phyloP scores from a whole-genome alignment of 2,113 vertebrate genomes.

The Hirundichthys speculiger region DNA sequence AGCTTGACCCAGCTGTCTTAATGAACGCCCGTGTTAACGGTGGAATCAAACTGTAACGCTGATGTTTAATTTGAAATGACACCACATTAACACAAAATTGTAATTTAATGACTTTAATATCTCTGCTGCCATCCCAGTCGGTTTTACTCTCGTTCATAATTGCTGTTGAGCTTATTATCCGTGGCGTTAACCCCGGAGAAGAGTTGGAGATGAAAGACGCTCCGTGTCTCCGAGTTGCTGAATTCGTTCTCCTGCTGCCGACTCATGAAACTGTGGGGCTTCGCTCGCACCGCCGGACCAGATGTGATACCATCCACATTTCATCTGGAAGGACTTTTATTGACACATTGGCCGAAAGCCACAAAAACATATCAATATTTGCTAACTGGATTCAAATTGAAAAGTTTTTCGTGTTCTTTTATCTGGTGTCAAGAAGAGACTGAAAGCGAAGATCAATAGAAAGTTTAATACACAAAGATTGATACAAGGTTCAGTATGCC shows the following conservation, averaged over 20 bases:
- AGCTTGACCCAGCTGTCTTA: constrained; percentile 24
- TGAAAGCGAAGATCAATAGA: too few species aligned
- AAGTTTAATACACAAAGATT: too few species aligned
- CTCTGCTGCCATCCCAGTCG: constrained; percentile 3
- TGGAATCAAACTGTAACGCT: constrained; percentile 23
- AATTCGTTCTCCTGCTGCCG: not conserved
- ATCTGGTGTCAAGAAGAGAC: too few species aligned
- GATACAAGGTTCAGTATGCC: too few species aligned
- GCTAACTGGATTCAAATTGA: too few species aligned
- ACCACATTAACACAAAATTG: constrained; percentile 33
- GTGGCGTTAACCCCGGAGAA: not conserved
- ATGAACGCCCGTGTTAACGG: constrained; percentile 14
- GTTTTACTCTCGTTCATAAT: constrained; percentile 34
- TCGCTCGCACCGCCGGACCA: too few species aligned
- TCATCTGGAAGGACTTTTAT: too few species aligned
- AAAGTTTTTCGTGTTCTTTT: too few species aligned
- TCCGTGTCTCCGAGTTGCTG: not conserved
- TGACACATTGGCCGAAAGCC: too few species aligned
- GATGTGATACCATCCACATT: too few species aligned
- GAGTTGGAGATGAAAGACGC: not conserved
- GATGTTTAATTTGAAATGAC: constrained; percentile 30
- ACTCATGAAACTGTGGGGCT: too few species aligned
- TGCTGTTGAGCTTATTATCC: constrained; percentile 14
- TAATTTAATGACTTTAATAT: constrained; percentile 45
- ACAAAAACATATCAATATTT: too few species aligned